Conservation (phyloP, 1,140 invertebrate genomes). For the Octopus bimaculoides region DNA sequence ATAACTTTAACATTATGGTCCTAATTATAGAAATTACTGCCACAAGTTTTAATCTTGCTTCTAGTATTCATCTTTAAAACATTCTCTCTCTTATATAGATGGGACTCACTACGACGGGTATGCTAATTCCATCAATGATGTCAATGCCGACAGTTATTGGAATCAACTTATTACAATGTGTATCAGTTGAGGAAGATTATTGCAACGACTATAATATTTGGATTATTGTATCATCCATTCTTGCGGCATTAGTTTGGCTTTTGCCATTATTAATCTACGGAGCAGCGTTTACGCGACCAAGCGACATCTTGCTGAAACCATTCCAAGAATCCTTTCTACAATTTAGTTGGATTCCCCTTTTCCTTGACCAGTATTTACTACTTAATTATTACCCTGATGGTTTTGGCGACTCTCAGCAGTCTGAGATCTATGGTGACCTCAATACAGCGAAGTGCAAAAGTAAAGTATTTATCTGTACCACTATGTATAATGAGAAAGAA, state of each 20-base stretch:
- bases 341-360: slow-evolving; percentile 23
- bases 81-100: not conserved
- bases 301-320: slow-evolving; percentile 22
- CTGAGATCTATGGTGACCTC: not conserved
- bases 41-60: no score
- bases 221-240: slow-evolving; percentile 9
- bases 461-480: slow-evolving; percentile 40
- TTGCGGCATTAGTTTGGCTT: slow-evolving; percentile 19
- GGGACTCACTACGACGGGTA: slow-evolving; percentile 1
- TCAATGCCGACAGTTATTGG: slow-evolving; percentile 18
- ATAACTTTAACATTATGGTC: no score
- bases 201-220: not conserved
- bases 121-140: slow-evolving; percentile 15
- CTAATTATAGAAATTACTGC: no score
- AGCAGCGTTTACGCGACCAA: slow-evolving; percentile 14
- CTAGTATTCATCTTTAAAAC: no score
- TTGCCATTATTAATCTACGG: slow-evolving; percentile 17
- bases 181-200: not conserved
- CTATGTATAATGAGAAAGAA: slow-evolving; percentile 40
- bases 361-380: slow-evolving; percentile 24
- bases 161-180: slow-evolving; percentile 16
- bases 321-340: slow-evolving; percentile 23
- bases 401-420: not conserved
- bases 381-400: slow-evolving; percentile 24
- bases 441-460: slow-evolving; percentile 14